Percentiles rank a stretch among this genome's conserved stretches.
These are phyloP conservation scores for Ammospiza nelsoni DNA, from an alignment of 2,113 vertebrate species.

Conservation along the genomic window DNA sequence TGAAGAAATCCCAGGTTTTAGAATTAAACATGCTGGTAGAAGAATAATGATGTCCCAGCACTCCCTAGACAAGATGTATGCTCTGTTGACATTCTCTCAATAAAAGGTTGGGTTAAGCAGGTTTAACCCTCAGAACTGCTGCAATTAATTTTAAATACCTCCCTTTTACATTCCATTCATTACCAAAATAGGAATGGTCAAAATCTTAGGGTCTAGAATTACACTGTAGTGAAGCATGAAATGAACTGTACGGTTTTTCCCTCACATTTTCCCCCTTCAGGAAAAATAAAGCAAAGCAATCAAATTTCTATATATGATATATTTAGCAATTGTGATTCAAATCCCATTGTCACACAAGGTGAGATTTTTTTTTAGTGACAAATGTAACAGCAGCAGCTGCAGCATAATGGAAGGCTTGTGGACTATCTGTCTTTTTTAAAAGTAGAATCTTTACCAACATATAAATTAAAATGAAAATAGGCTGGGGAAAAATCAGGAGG, in stretches of 20 bases:
- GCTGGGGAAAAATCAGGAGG: background rate
- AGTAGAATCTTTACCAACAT: constrained; percentile 58
- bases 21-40: constrained; percentile 38
- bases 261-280: constrained; percentile 36
- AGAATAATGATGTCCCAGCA: constrained; percentile 17
- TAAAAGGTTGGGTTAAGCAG: constrained; percentile 72
- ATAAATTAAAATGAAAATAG: constrained; percentile 50
- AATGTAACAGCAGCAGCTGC: constrained; percentile 42
- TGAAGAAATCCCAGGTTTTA: constrained; percentile 58
- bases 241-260: constrained; percentile 40
- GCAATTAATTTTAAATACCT: constrained; percentile 76
- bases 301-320: constrained; percentile 9
- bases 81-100: constrained; percentile 66
- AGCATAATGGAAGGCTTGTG: constrained; percentile 38
- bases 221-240: constrained; percentile 71
- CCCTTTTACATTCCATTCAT: constrained; percentile 62
- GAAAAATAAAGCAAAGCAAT: constrained; percentile 35
- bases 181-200: constrained; percentile 49
- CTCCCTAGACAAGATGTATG: constrained; percentile 46
- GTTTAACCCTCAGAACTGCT: constrained; percentile 78
- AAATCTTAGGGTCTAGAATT: constrained; percentile 44
- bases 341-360: constrained; percentile 40
- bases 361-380: constrained; percentile 42
- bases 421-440: constrained; percentile 56
- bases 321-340: constrained; percentile 49